Conservation (phyloP, 2,113 vertebrate genomes). For the Passer montanus region DNA sequence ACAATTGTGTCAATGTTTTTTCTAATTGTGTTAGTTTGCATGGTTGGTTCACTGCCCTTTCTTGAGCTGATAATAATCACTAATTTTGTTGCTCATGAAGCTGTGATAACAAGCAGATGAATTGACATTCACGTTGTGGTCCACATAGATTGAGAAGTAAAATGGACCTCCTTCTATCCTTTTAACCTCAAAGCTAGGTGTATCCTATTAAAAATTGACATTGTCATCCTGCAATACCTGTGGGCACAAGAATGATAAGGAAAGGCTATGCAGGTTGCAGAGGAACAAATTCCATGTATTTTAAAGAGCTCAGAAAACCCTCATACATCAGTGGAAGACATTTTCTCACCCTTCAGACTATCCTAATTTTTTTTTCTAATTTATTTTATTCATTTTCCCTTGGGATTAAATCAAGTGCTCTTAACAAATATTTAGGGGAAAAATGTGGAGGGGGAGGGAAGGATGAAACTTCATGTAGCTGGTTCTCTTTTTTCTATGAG, state of each 20-base stretch:
- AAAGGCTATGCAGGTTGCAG: not conserved
- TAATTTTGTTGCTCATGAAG: not conserved
- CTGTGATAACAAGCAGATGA: not conserved
- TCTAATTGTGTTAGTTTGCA: not conserved
- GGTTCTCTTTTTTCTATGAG: not conserved
- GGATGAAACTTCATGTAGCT: not conserved
- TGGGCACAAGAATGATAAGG: not conserved
- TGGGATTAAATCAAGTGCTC: not conserved
- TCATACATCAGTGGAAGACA: not conserved
- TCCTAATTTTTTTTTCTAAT: not conserved
- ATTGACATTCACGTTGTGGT: not conserved
- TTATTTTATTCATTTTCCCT: not conserved
- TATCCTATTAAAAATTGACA: not conserved
- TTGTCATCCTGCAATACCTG: not conserved
- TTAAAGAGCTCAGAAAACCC: not conserved
- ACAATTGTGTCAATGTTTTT: not conserved
- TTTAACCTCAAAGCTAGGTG: not conserved
- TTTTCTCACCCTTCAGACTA: not conserved
- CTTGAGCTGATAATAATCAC: not conserved
- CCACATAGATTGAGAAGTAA: not conserved
- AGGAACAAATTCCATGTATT: not conserved
- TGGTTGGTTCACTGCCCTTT: not conserved
- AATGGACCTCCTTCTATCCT: not conserved
- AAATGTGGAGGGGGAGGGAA: accelerated
- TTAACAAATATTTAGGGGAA: not conserved